Conservation (phyloP, 2,888 invertebrate species). For the Stomorhina lunata region DNA sequence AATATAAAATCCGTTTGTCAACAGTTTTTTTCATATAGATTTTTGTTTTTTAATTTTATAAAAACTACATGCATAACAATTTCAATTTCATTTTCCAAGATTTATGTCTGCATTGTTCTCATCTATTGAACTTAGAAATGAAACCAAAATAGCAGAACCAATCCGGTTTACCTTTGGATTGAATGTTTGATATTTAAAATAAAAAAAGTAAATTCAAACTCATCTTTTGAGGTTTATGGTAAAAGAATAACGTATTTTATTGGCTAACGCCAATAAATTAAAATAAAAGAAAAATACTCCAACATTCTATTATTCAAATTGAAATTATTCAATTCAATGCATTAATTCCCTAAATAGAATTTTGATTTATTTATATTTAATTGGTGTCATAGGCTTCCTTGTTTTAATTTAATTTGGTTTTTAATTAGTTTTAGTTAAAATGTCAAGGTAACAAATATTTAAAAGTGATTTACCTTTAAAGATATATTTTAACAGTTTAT, state of each 20-base stretch:
- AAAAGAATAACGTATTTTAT: neutral
- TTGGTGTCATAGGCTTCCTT: constrained; percentile 5
- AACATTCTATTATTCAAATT: neutral
- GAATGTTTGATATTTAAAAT: constrained; percentile 61
- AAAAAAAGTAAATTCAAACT: constrained; percentile 3
- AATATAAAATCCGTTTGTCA: neutral
- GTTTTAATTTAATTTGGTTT: constrained; percentile 14
- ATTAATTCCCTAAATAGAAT: constrained; percentile 26
- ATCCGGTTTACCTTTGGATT: constrained; percentile 58
- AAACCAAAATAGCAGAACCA: too few relatives aligned
- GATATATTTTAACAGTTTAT: constrained; percentile 1
- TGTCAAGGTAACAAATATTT: constrained; percentile 49
- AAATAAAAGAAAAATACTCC: neutral
- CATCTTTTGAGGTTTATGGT: constrained; percentile 6
- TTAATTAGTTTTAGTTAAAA: constrained; percentile 40
- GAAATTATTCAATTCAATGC: too few relatives aligned
- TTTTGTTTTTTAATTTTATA: neutral
- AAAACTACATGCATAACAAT: constrained; percentile 19
- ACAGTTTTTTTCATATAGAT: neutral
- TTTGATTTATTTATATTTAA: constrained; percentile 40
- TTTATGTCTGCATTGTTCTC: constrained; percentile 58
- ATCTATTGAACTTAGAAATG: constrained; percentile 36
- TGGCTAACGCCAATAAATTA: neutral
- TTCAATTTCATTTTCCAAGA: constrained; percentile 49
- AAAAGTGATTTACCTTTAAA: neutral